Conservation (phyloP, 2,797 vertebrate genomes). For the Melanotaenia nigrans region DNA sequence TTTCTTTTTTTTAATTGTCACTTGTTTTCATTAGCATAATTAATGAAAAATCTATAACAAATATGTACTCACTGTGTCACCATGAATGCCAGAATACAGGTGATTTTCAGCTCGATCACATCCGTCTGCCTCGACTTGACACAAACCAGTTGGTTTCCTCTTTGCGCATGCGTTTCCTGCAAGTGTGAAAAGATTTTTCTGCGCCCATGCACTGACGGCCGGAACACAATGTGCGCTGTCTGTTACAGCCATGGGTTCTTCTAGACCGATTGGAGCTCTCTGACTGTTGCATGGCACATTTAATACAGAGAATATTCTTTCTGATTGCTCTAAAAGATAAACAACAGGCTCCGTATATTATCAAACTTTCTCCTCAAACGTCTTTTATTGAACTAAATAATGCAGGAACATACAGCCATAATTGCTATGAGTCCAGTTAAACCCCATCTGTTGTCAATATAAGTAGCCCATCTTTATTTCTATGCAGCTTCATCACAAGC, state of each 20-base stretch:
- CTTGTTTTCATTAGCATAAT: too few species aligned
- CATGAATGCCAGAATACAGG: slow-evolving; percentile 82
- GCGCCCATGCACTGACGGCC: slow-evolving; percentile 35
- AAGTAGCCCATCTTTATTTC: not conserved
- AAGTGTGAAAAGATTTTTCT: slow-evolving; percentile 74
- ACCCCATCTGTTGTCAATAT: not conserved
- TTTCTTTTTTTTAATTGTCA: not conserved
- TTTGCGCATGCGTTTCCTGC: slow-evolving; percentile 76
- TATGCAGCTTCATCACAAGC: not conserved
- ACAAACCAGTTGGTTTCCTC: slow-evolving; percentile 65
- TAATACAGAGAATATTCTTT: not conserved
- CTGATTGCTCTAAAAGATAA: not conserved
- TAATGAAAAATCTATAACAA: slow-evolving; percentile 7
- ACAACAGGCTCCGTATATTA: not conserved
- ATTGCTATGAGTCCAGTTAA: not conserved
- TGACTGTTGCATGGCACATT: not conserved
- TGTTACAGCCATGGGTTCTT: slow-evolving; percentile 21
- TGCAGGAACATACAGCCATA: not conserved
- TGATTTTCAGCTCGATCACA: slow-evolving; percentile 75
- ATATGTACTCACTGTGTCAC: slow-evolving; percentile 81
- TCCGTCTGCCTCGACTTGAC: slow-evolving; percentile 75
- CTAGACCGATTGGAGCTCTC: slow-evolving; percentile 14
- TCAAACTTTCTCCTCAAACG: not conserved
- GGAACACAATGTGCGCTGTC: slow-evolving; percentile 50
- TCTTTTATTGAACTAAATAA: not conserved